Evolutionary conservation across 1,140 invertebrate genomes (phyloP).

Genomic region (Antheraea pernyi): DNA sequence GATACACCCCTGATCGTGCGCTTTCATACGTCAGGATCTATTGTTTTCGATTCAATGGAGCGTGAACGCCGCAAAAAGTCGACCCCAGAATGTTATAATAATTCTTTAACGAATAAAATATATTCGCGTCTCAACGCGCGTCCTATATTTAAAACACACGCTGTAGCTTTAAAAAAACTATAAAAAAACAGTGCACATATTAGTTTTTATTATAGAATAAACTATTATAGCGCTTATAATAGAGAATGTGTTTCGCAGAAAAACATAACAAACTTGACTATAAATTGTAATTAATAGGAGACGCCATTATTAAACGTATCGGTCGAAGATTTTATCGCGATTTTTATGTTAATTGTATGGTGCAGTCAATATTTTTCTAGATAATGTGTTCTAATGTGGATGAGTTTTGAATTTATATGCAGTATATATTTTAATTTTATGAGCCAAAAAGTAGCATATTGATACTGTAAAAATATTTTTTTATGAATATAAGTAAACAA

Average conservation of each 20-base stretch:
- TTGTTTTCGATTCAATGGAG: constrained; percentile 7
- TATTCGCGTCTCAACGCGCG: not conserved
- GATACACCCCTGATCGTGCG: constrained; percentile 6
- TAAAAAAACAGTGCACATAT: not conserved
- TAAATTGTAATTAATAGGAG: not conserved
- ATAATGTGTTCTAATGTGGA: too few species aligned
- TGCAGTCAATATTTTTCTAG: not conserved
- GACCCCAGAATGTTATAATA: not conserved
- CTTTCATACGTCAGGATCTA: constrained; percentile 10
- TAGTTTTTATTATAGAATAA: not conserved
- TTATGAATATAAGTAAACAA: too few species aligned
- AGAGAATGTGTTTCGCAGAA: not conserved
- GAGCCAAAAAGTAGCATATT: too few species aligned
- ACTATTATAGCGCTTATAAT: not conserved
- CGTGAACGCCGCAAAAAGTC: constrained; percentile 6
- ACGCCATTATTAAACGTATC: not conserved
- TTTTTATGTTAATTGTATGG: not conserved
- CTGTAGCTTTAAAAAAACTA: not conserved
- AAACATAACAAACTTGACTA: not conserved
- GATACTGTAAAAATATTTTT: too few species aligned
- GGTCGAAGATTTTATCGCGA: not conserved
- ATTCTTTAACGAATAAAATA: not conserved
- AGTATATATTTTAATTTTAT: too few species aligned
- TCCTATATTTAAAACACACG: not conserved
- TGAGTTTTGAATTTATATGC: too few species aligned